Conservation (phyloP, 2,888 invertebrate genomes). For the Leucoma salicis region DNA sequence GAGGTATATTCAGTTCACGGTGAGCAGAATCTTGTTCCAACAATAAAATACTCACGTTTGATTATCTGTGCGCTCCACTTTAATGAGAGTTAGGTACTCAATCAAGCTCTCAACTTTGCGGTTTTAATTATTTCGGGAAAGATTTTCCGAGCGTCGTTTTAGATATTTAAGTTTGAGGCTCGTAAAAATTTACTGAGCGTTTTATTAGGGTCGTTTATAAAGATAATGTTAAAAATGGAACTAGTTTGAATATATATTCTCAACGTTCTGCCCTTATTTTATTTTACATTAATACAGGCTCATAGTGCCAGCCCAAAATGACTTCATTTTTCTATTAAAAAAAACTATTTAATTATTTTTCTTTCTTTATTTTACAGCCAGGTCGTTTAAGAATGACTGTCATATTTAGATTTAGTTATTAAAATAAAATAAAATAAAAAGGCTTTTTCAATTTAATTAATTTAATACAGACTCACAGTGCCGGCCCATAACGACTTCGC, state of each 20-base stretch:
- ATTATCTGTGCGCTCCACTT: slow-evolving; percentile 6
- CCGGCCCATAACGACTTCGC: too few relatives aligned
- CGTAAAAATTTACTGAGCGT: slow-evolving; percentile 5
- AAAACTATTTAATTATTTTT: too few relatives aligned
- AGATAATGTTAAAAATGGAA: background rate
- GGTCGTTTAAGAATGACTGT: too few relatives aligned
- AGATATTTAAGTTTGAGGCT: slow-evolving; percentile 6
- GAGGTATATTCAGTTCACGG: slow-evolving; percentile 13
- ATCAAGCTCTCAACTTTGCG: slow-evolving; percentile 7
- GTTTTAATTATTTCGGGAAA: slow-evolving; percentile 10
- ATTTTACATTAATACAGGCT: too few relatives aligned
- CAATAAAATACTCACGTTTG: slow-evolving; percentile 12
- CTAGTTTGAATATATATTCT: background rate
- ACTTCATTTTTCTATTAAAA: too few relatives aligned
- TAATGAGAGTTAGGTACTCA: slow-evolving; percentile 14
- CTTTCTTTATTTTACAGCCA: too few relatives aligned
- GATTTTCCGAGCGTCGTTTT: slow-evolving; percentile 3
- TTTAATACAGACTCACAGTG: too few relatives aligned
- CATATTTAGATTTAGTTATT: too few relatives aligned
- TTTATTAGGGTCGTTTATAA: slow-evolving; percentile 4
- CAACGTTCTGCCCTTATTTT: too few relatives aligned
- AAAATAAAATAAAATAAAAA: too few relatives aligned
- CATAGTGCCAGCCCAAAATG: too few relatives aligned
- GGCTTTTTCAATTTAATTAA: too few relatives aligned
- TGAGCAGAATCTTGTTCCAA: slow-evolving; percentile 5